Evolutionary conservation across 2,888 invertebrate species (phyloP).

Genomic region (Gortyna flavago): DNA sequence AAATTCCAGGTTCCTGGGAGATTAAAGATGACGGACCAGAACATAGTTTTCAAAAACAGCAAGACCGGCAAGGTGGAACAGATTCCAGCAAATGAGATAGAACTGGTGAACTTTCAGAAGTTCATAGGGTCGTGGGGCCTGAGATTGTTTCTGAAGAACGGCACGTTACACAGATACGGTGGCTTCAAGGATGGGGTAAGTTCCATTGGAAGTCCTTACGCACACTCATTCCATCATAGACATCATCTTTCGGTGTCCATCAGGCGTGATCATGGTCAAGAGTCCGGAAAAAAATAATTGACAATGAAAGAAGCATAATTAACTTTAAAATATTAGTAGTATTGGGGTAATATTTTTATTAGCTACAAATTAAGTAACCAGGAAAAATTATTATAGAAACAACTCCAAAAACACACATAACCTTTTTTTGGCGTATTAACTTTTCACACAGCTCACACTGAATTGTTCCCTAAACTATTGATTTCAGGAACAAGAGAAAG

Average conservation of each 20-base stretch:
- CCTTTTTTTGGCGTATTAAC: not conserved
- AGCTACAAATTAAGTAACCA: not conserved
- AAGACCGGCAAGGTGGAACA: conserved; percentile 99
- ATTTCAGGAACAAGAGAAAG: conserved; percentile 96
- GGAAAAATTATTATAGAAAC: not conserved
- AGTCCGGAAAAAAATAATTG: not conserved
- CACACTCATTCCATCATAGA: not conserved
- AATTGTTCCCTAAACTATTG: not conserved
- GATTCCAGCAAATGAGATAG: conserved; percentile 95
- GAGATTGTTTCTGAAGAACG: conserved; percentile 96
- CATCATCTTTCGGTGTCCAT: not conserved
- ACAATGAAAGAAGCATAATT: not conserved
- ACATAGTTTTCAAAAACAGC: conserved; percentile 97
- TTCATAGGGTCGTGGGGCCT: conserved; percentile 97
- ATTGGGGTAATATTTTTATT: not conserved
- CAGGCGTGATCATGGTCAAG: not conserved
- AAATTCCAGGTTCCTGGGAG: conserved; percentile 95
- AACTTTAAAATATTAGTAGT: not conserved
- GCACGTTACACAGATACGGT: conserved; percentile 96
- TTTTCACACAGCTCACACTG: not conserved
- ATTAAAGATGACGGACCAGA: conserved; percentile 97
- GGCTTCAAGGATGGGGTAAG: conserved; percentile 97
- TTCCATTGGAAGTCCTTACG: conserved; percentile 38
- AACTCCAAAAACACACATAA: not conserved
- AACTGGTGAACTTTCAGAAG: conserved; percentile 97